Evolutionary conservation across 2,797 vertebrate species (phyloP).

Genomic region (Clarias pachynema): DNA sequence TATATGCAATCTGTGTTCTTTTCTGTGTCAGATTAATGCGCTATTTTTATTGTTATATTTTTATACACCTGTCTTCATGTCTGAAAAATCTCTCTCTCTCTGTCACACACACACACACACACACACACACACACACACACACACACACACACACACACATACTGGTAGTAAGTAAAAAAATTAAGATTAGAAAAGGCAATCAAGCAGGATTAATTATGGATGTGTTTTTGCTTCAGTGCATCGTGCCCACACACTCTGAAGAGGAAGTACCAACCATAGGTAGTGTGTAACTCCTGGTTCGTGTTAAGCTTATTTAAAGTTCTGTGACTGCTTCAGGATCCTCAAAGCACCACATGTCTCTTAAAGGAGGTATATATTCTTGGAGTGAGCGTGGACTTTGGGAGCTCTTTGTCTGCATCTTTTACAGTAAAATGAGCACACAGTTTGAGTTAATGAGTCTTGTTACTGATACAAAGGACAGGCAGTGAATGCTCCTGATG

Average conservation of each 20-base stretch:
- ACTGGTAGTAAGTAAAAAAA: constrained; percentile 49
- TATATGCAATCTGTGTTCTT: neutral
- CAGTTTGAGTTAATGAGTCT: constrained; percentile 40
- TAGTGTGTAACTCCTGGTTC: neutral
- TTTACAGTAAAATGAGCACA: constrained; percentile 32
- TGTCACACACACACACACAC: constrained; percentile 52
- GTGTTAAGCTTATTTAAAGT: neutral
- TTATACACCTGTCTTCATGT: constrained; percentile 46
- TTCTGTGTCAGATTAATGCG: constrained; percentile 14
- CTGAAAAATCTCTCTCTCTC: constrained; percentile 32
- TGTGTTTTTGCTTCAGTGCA: constrained; percentile 29
- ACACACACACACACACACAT: constrained; percentile 50
- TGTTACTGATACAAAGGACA: constrained; percentile 36
- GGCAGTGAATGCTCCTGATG: constrained; percentile 7
- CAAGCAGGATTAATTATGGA: constrained; percentile 74
- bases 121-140: constrained; percentile 50
- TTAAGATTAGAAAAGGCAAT: constrained; percentile 72
- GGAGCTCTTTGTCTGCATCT: neutral
- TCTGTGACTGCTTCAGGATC: neutral
- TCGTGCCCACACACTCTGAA: constrained; percentile 3
- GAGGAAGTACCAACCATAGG: neutral
- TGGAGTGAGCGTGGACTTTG: no score
- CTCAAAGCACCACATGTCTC: neutral
- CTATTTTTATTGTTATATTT: constrained; percentile 17
- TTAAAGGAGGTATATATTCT: neutral